Conservation (phyloP, 2,797 vertebrate species). For the Crax fasciolata region DNA sequence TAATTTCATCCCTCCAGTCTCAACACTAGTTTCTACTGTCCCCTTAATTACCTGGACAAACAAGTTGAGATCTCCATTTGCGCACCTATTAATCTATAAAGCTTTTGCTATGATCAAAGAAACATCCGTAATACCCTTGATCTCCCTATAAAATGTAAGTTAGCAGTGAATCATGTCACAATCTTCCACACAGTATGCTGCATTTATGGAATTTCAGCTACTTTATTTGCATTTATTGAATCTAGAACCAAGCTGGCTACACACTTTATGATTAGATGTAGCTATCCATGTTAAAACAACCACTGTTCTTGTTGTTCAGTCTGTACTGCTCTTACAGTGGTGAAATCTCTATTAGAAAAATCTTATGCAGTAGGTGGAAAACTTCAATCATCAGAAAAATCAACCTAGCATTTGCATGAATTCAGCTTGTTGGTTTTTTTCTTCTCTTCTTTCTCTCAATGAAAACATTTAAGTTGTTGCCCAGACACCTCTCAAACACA, state of each 20-base stretch:
- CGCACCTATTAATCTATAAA: neutral
- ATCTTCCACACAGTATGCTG: neutral
- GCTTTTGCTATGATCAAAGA: neutral
- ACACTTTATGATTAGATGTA: neutral
- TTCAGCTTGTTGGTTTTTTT: neutral
- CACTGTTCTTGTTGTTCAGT: neutral
- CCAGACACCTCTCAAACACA: neutral
- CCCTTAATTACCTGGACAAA: conserved; percentile 44
- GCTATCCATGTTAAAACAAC: neutral
- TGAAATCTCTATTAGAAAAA: neutral
- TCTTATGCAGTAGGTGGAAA: neutral
- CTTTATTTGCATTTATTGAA: neutral
- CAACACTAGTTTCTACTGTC: neutral
- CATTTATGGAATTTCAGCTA: neutral
- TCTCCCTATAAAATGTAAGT: neutral
- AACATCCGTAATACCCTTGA: neutral
- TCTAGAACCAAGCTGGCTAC: neutral
- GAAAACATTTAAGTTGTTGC: neutral
- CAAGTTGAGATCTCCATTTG: neutral
- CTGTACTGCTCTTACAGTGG: neutral
- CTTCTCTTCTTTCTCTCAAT: neutral
- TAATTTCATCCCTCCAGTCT: conserved; percentile 18
- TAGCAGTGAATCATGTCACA: neutral
- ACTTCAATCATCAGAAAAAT: neutral
- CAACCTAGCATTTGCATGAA: neutral